phyloP scores from a whole-genome alignment of 2,797 vertebrate genomes.

The Nothura maculosa region DNA sequence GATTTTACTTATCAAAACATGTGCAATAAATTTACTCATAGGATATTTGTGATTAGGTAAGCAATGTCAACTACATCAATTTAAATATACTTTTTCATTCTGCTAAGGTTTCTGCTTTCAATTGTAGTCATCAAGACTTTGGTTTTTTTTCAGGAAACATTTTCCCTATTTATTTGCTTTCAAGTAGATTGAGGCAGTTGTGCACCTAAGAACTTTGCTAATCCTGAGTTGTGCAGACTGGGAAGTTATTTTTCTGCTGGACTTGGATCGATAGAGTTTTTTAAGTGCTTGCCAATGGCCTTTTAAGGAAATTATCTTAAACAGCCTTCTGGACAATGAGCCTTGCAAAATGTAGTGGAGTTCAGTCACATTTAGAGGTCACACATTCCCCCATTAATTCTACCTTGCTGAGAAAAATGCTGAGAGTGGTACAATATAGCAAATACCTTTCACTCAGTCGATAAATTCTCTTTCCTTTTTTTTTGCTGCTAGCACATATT shows the following conservation, averaged over 20 bases:
- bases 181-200: neutral
- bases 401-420: slow-evolving; percentile 61
- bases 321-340: slow-evolving; percentile 39
- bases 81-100: neutral
- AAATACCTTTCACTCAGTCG: slow-evolving; percentile 33
- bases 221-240: neutral
- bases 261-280: slow-evolving; percentile 36
- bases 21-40: neutral
- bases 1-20: neutral
- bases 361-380: slow-evolving; percentile 59
- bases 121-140: neutral
- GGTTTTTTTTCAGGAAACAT: neutral
- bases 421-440: slow-evolving; percentile 27
- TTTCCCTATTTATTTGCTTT: slow-evolving; percentile 21
- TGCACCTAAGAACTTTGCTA: neutral
- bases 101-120: neutral
- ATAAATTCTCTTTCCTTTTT: slow-evolving; percentile 40
- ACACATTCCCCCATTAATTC: slow-evolving; percentile 30
- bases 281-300: slow-evolving; percentile 20
- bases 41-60: neutral
- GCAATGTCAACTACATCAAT: neutral
- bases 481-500: slow-evolving; percentile 51
- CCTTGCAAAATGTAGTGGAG: slow-evolving; percentile 19
- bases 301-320: slow-evolving; percentile 60
- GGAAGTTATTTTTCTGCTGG: slow-evolving; percentile 32